Base-by-base conservation (phyloP, 2,113 vertebrate species). In the Oncorhynchus kisutch region DNA sequence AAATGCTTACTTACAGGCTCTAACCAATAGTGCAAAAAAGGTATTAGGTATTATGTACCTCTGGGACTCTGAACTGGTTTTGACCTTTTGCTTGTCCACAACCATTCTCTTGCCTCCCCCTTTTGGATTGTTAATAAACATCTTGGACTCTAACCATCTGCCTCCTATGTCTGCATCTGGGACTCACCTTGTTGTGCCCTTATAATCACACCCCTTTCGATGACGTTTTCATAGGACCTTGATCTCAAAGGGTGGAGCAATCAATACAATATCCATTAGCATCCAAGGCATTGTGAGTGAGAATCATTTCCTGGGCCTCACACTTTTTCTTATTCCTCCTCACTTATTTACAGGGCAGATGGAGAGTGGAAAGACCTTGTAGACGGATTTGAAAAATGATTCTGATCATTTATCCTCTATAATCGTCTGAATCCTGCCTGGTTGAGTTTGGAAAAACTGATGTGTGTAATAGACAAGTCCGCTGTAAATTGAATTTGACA, bases 201-300 rank as follows among this genome's bases (percentile, higher is more conserved):
- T 7, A 34, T 34, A 34, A 8, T 34, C 78, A 88, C 89, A 88
- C 79, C 86, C 82, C 71, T 87, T 91, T 87, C 89, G 88, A 93
- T 93, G 92, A 79, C 87, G 87, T 93, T 92, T 93, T 92, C 85
- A 90, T 89, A 85, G 85, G 82, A 91, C 89, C 91, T 89, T 90
- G 89, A 91, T 92, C 88, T 89, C 78, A 91, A 86, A 86, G 81
- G 88, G 86, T 84, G 87, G 82, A 87, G 89, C 90, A 92, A 91
- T 93, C 92, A 93, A 91, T 92, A 90, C 90, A 88, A 90, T 90
- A 80, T 82, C 90, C 90, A 92, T 93, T 91, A 93, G 84, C 85
- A 88, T 90, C 82, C 78, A 83, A 78, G 86, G 91, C 91, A 92
- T 92, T 92, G 8, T 88, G 90, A 82, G 8, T 39, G 39, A 39